A percentile compares a stretch with the other conserved stretches of the same genome.
phyloP scores from a whole-genome alignment of 2,113 vertebrate genomes.

The Clupea harengus region DNA sequence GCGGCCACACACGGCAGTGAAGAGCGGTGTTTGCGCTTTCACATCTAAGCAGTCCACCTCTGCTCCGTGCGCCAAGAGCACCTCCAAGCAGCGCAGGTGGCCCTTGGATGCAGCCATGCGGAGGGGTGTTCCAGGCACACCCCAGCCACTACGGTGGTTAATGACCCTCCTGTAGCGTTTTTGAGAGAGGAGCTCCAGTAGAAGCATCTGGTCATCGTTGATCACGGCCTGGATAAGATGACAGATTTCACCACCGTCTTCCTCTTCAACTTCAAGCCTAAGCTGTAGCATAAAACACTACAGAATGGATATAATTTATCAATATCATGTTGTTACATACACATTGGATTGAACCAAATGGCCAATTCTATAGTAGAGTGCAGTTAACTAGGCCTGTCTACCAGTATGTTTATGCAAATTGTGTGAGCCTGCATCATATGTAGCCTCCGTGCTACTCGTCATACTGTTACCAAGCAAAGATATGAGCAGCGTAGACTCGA shows the following conservation, averaged over 20 bases:
- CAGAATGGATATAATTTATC: not conserved
- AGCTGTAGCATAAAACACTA: constrained; percentile 24
- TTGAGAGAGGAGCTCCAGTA: constrained; percentile 77
- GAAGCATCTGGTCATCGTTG: constrained; percentile 68
- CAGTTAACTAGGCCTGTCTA: not conserved
- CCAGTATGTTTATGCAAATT: not conserved
- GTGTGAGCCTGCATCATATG: not conserved
- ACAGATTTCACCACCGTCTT: constrained; percentile 68
- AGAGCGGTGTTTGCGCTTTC: constrained; percentile 94
- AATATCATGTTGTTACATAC: not conserved
- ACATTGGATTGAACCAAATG: not conserved
- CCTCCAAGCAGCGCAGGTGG: constrained; percentile 74
- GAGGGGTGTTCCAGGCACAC: constrained; percentile 82
- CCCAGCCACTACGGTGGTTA: constrained; percentile 86
- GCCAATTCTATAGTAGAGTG: not conserved
- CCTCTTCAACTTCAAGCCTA: constrained; percentile 59
- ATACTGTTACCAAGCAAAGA: not conserved
- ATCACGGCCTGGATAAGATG: constrained; percentile 78
- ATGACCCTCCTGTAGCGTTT: constrained; percentile 78
- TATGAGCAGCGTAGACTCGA: not conserved
- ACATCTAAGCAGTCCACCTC: constrained; percentile 88
- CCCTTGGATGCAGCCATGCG: constrained; percentile 82
- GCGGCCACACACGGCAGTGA: constrained; percentile 85
- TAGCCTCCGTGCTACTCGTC: no score
- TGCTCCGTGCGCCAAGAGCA: constrained; percentile 83